Conservation (phyloP, 1,140 invertebrate species). For the Hestina assimilis region DNA sequence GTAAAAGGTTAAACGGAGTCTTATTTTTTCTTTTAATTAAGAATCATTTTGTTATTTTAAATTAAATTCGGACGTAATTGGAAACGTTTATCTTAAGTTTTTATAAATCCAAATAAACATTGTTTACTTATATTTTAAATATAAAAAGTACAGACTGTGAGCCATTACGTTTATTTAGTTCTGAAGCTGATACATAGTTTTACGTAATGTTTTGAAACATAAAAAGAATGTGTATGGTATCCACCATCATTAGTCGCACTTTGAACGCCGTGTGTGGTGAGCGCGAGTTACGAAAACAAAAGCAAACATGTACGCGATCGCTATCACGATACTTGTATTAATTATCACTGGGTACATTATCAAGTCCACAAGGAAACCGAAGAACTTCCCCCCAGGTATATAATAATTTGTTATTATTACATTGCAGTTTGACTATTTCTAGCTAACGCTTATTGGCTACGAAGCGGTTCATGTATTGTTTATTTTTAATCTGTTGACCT, state of each 20-base stretch:
- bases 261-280: conserved; percentile 5
- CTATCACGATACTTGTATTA: conserved; percentile 4
- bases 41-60: too few species aligned
- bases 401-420: not conserved
- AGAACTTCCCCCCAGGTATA: conserved; percentile 28
- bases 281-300: conserved; percentile 3
- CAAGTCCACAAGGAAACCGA: conserved; percentile 19
- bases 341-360: conserved; percentile 15
- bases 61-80: too few species aligned
- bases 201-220: conserved; percentile 24
- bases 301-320: conserved; percentile 4
- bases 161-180: not conserved
- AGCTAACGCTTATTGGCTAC: not conserved
- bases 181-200: conserved; percentile 9
- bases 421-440: not conserved
- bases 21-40: too few species aligned
- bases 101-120: not conserved
- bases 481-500: conserved; percentile 7
- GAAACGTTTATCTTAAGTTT: too few species aligned
- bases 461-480: not conserved
- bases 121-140: not conserved
- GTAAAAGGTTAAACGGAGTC: too few species aligned
- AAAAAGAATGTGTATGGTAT: conserved; percentile 25
- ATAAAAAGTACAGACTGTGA: not conserved
- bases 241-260: conserved; percentile 20